These are phyloP conservation scores for Sorex maritimensis DNA, from an alignment of 2,797 vertebrate species.

Conservation along the genomic window DNA sequence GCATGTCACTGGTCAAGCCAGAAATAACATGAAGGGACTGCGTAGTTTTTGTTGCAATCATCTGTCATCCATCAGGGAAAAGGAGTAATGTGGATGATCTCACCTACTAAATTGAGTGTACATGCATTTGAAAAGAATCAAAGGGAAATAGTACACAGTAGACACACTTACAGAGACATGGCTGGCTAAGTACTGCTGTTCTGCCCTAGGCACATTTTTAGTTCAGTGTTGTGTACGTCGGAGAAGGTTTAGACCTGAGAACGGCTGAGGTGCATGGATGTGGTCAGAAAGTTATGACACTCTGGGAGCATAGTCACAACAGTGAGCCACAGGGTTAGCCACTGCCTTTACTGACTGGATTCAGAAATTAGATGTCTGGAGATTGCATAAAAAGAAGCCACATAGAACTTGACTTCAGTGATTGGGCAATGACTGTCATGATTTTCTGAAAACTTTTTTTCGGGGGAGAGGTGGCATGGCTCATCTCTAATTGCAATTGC, in stretches of 20 bases:
- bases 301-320: neutral
- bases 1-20: slow-evolving; percentile 16
- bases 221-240: neutral
- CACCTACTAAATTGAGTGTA: slow-evolving; percentile 28
- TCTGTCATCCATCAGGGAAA: slow-evolving; percentile 45
- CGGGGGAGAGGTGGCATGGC: neutral
- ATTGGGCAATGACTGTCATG: neutral
- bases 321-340: neutral
- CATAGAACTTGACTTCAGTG: neutral
- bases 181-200: neutral
- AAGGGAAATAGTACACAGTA: neutral
- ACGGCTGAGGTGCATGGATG: neutral
- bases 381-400: neutral
- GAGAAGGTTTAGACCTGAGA: slow-evolving; percentile 3
- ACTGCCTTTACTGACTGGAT: neutral
- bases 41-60: slow-evolving; percentile 29
- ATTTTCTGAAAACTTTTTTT: slow-evolving; percentile 43
- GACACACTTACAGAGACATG: neutral
- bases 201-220: neutral
- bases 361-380: slow-evolving; percentile 43
- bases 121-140: slow-evolving; percentile 49
- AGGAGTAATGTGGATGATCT: slow-evolving; percentile 64
- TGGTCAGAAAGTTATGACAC: slow-evolving; percentile 6
- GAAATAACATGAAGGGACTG: slow-evolving; percentile 54
- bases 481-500: neutral